phyloP scores from a whole-genome alignment of 1,140 invertebrate species.

The Muscidifurax raptorellus region DNA sequence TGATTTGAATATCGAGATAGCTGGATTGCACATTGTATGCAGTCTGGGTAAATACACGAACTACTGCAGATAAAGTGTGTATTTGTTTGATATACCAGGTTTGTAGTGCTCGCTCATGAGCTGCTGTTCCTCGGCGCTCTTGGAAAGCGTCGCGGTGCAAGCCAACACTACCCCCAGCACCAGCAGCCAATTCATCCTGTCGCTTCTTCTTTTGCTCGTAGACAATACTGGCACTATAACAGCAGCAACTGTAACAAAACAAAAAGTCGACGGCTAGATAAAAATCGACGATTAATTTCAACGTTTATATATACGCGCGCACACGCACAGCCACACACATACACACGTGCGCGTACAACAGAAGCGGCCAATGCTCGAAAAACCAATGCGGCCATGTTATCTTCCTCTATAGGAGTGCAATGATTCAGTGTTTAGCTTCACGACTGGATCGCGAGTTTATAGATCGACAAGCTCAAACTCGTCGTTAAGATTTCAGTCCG shows the following conservation, averaged over 20 bases:
- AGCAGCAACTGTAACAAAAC: not conserved
- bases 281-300: not conserved
- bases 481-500: too few species aligned
- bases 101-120: conserved; percentile 4
- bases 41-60: too few species aligned
- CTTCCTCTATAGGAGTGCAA: too few species aligned
- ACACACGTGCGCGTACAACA: too few species aligned
- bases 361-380: too few species aligned
- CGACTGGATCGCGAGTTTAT: too few species aligned
- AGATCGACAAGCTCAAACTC: too few species aligned
- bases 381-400: too few species aligned
- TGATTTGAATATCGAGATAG: not conserved
- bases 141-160: conserved; percentile 4
- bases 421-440: too few species aligned
- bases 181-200: conserved; percentile 41
- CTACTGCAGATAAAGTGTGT: not conserved
- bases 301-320: too few species aligned
- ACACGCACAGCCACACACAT: too few species aligned
- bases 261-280: not conserved
- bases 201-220: not conserved
- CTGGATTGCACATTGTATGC: not conserved
- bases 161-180: conserved; percentile 8
- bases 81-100: not conserved
- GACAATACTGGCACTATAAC: not conserved
- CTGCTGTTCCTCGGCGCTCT: not conserved